A percentile compares a stretch with the other conserved stretches of the same genome.
phyloP scores from a whole-genome alignment of 2,797 vertebrate species.

The Tadarida brasiliensis region DNA sequence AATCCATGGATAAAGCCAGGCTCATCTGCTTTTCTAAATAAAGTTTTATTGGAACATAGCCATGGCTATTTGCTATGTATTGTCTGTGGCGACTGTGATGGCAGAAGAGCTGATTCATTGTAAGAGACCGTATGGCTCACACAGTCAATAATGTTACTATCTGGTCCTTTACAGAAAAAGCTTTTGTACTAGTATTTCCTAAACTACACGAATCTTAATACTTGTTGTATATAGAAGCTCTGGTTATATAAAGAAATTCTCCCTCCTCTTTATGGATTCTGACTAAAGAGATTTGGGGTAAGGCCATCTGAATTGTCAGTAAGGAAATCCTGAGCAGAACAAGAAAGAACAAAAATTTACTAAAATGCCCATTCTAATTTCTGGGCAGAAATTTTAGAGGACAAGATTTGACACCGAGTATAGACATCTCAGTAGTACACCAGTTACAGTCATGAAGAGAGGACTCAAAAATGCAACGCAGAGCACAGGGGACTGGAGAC shows the following conservation, averaged over 20 bases:
- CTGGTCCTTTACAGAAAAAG: neutral
- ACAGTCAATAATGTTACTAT: neutral
- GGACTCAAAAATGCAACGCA: neutral
- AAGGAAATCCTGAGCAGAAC: neutral
- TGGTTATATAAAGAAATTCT: neutral
- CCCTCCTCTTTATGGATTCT: neutral
- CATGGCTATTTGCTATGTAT: neutral
- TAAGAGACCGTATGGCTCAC: neutral
- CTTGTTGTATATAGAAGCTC: neutral
- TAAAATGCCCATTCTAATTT: neutral
- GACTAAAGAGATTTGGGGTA: neutral
- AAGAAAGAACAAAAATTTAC: neutral
- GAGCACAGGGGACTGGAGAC: neutral
- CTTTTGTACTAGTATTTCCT: neutral
- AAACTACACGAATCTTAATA: neutral
- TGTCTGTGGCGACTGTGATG: neutral
- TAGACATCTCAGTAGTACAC: neutral
- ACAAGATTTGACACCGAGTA: neutral
- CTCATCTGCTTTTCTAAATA: neutral
- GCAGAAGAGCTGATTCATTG: neutral
- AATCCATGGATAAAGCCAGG: neutral
- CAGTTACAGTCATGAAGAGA: neutral
- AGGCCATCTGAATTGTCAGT: neutral
- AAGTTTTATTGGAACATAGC: neutral
- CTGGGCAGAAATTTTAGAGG: neutral